Conservation (phyloP, 1,140 invertebrate species). For the Drosophila neocordata region DNA sequence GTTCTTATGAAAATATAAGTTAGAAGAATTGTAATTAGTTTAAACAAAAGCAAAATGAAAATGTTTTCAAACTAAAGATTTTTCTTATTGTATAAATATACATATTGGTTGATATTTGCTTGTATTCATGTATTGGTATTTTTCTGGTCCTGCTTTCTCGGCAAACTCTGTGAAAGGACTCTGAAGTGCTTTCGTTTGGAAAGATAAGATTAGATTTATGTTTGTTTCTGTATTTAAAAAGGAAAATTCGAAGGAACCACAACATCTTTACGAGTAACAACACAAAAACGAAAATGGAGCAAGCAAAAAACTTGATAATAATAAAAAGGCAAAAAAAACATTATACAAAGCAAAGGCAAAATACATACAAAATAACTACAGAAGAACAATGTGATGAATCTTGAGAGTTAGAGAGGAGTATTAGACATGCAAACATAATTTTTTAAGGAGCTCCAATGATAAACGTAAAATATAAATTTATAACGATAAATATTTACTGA, state of each 20-base stretch:
- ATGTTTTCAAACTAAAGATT: conserved; percentile 15
- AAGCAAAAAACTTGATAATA: conserved; percentile 37
- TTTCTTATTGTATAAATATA: conserved; percentile 18
- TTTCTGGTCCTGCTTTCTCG: conserved; percentile 82
- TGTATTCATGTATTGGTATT: conserved; percentile 2
- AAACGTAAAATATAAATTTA: conserved; percentile 22
- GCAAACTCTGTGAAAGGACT: conserved; percentile 62
- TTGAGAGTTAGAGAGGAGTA: neutral
- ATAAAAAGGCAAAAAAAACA: neutral
- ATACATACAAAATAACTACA: conserved; percentile 16
- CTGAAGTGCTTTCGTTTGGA: conserved; percentile 40
- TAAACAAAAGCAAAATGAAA: conserved; percentile 10
- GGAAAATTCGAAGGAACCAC: conserved; percentile 69
- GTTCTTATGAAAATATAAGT: neutral
- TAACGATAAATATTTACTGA: conserved; percentile 82
- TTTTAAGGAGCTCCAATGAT: conserved; percentile 39
- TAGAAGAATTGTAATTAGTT: conserved; percentile 5
- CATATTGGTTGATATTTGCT: conserved; percentile 8
- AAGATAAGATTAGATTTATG: conserved; percentile 56
- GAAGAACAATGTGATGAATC: conserved; percentile 11
- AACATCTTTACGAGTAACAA: conserved; percentile 71
- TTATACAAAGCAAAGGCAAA: conserved; percentile 14
- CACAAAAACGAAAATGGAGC: conserved; percentile 54
- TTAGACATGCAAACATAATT: conserved; percentile 32
- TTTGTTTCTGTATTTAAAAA: conserved; percentile 60